Evolutionary conservation across 2,113 vertebrate genomes (phyloP).

Genomic region (Ursus arctos): DNA sequence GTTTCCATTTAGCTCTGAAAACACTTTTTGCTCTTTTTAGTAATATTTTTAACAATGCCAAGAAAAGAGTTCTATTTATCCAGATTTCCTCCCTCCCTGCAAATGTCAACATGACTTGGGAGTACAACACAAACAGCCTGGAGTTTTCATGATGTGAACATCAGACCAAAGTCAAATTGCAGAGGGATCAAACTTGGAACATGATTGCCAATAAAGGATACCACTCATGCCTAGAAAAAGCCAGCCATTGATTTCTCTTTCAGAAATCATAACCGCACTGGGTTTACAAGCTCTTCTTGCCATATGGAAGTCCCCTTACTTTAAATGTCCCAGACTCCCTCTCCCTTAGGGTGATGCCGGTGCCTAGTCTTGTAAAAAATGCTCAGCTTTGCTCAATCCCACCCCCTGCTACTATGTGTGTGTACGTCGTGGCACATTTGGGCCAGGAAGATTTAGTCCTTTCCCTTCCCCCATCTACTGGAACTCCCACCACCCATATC

Average conservation of each 20-base stretch:
- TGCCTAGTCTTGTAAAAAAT: neutral
- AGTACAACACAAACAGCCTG: constrained; percentile 55
- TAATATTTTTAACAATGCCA: constrained; percentile 73
- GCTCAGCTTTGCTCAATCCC: neutral
- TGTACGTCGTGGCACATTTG: neutral
- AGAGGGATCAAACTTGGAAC: neutral
- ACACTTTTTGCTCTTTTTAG: constrained; percentile 70
- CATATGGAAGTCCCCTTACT: neutral
- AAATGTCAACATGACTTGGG: constrained; percentile 61
- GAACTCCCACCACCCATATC: constrained; percentile 19
- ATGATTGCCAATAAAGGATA: neutral
- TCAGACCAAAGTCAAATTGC: constrained; percentile 44
- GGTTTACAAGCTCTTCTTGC: constrained; percentile 9
- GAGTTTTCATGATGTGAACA: constrained; percentile 19
- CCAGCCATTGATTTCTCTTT: neutral
- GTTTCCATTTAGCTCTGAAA: constrained; percentile 61
- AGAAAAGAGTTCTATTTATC: constrained; percentile 70
- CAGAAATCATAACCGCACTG: neutral
- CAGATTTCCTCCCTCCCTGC: constrained; percentile 68
- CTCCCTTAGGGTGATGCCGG: neutral
- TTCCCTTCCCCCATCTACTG: constrained; percentile 15
- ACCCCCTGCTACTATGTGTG: neutral
- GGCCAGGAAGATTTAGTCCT: neutral
- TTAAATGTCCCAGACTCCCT: neutral
- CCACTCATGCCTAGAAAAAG: neutral